Evolutionary conservation across 2,113 vertebrate genomes (phyloP), one percentile per base, ranked within the genome.

Genomic region (Corythornis vintsioides): DNA sequence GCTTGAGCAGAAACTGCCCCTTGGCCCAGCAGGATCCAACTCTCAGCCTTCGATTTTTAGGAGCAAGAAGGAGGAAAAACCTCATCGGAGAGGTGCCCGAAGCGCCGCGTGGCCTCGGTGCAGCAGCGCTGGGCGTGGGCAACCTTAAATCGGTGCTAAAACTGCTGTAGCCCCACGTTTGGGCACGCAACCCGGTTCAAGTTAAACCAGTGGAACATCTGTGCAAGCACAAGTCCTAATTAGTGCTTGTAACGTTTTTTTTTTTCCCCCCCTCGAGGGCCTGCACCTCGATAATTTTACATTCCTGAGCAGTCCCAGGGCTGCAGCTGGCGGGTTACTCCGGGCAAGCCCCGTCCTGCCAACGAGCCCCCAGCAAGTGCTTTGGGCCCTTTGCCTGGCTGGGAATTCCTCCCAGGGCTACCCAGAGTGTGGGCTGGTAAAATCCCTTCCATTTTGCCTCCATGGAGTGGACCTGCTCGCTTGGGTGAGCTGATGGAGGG

Each of bases 161-260:
- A 59, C 83, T 9, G 20, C 83, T 13, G 16, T 1, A 77, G 8
- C 88, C 86, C 92, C 86, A 80, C 63, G 90, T 77, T 88, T 7
- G 91, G 89, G 83, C 93, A 86, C 20, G 24, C 72, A 73, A 59
- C 28, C 42, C 1, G 12, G 7, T 88, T 70, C 90, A 84, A 90
- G 92, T 95, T 15, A 66, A 95, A 94, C 92, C 94, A 95, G 93
- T 86, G 92, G 9, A 82, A 69, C 88, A 33, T 77, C 89, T 22
- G 42, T 59, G 85, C 33, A 2, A 3, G 12, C 90, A 60, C 71
- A 63, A 81, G 70, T 78, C 60, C 82, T 70, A 21, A 86, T 88
- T 70, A 69, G 56, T 0, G 25, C 43, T 70, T 1, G 13, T 61
- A 94, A 85, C 22, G 25, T 35, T 60, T 35, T 18, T 53, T 72